Percentiles rank a stretch among this genome's conserved stretches.
Evolutionary conservation across 1,140 invertebrate species (phyloP).

Genomic region (Acromyrmex heyeri): DNA sequence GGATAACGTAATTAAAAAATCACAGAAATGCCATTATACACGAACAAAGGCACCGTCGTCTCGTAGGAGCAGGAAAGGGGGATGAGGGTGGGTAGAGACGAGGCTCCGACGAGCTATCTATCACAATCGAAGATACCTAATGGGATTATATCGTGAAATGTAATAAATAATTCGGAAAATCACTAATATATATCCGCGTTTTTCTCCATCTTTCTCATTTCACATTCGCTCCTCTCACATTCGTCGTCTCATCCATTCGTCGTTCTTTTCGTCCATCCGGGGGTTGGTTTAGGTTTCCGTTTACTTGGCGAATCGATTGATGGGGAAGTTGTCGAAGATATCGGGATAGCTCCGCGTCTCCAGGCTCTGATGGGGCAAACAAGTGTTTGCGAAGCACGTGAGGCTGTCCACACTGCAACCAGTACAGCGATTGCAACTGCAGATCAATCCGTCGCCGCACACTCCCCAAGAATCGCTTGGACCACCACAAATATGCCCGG

Average conservation of each 20-base stretch:
- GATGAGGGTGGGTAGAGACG: neutral
- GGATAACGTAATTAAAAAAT: conserved; percentile 55
- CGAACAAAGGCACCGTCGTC: conserved; percentile 17
- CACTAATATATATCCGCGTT: conserved; percentile 26
- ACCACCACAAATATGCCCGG: conserved; percentile 86
- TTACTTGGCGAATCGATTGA: conserved; percentile 61
- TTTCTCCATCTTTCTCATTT: conserved; percentile 18
- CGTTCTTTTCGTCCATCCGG: conserved; percentile 1
- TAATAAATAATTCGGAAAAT: conserved; percentile 63
- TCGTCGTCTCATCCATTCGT: neutral
- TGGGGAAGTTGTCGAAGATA: conserved; percentile 16
- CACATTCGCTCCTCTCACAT: conserved; percentile 16
- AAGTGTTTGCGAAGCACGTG: conserved; percentile 79
- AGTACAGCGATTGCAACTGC: conserved; percentile 85
- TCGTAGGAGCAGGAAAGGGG: neutral
- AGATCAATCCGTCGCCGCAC: conserved; percentile 87
- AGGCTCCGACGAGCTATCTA: conserved; percentile 34
- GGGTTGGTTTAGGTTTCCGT: neutral
- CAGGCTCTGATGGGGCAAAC: conserved; percentile 62
- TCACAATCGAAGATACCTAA: conserved; percentile 58
- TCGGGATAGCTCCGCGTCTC: conserved; percentile 34
- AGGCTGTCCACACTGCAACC: conserved; percentile 86
- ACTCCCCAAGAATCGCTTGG: conserved; percentile 81
- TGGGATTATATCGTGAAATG: conserved; percentile 55
- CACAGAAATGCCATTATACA: conserved; percentile 59